phyloP scores from a whole-genome alignment of 2,113 vertebrate species.

The Opisthocomus hoazin region DNA sequence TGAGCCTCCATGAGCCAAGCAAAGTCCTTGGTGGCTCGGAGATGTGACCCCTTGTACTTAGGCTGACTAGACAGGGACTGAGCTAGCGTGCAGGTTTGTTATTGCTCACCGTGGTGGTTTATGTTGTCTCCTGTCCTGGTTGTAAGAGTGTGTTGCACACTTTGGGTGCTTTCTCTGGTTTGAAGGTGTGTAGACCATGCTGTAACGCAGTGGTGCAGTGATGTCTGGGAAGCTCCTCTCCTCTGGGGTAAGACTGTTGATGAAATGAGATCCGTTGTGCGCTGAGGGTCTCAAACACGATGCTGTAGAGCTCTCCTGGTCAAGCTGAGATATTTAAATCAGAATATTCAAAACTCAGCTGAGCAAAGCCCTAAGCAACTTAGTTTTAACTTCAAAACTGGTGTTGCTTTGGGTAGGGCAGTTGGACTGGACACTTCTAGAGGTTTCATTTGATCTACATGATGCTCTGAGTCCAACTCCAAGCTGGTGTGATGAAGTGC shows the following conservation, averaged over 20 bases:
- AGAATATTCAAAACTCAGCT: background rate
- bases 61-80: background rate
- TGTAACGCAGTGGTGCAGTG: too few relatives aligned
- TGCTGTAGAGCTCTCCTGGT: background rate
- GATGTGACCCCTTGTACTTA: background rate
- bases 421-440: background rate
- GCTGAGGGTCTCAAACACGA: background rate
- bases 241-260: background rate
- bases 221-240: background rate
- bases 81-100: too few relatives aligned
- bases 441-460: background rate
- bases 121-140: background rate
- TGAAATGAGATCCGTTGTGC: background rate
- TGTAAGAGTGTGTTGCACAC: too few relatives aligned
- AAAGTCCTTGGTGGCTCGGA: background rate
- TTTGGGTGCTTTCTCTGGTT: background rate
- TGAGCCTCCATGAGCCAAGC: background rate
- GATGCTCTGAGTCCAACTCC: background rate
- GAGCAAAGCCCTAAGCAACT: background rate
- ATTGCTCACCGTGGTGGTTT: background rate
- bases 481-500: background rate
- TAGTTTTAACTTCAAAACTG: background rate
- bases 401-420: background rate
- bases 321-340: background rate
- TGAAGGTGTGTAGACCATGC: background rate